phyloP scores from a whole-genome alignment of 2,797 vertebrate genomes.

The Clarias pachynema region DNA sequence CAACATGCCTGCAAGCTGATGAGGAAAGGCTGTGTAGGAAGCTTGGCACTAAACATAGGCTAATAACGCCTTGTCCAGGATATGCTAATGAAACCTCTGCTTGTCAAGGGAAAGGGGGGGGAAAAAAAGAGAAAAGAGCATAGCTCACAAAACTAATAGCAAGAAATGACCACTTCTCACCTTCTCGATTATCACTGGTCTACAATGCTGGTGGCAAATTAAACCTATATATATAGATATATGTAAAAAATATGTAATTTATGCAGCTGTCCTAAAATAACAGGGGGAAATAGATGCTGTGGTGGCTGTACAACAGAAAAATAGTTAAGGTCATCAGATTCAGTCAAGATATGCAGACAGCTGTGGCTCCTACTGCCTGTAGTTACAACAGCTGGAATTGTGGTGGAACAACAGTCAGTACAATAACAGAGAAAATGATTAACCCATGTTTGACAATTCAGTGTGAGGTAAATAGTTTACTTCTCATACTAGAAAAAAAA shows the following conservation, averaged over 20 bases:
- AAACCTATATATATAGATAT: neutral
- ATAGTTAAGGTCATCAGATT: conserved; percentile 69
- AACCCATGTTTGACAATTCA: neutral
- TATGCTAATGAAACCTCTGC: conserved; percentile 49
- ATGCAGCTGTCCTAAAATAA: conserved; percentile 64
- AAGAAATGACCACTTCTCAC: conserved; percentile 15
- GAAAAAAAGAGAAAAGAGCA: neutral
- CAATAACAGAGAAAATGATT: neutral
- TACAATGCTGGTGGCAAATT: conserved; percentile 13
- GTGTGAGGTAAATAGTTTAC: neutral
- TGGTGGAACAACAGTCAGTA: conserved; percentile 30
- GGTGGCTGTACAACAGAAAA: conserved; percentile 66
- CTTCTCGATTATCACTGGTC: neutral
- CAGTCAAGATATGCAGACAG: conserved; percentile 40
- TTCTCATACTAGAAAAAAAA: neutral
- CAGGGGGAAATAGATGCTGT: conserved; percentile 61
- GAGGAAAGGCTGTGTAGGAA: conserved; percentile 53
- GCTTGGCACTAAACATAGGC: conserved; percentile 55
- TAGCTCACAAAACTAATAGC: conserved; percentile 21
- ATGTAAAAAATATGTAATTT: conserved; percentile 23
- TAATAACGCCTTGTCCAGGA: conserved; percentile 39
- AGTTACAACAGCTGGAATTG: conserved; percentile 51
- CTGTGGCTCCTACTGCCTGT: conserved; percentile 43
- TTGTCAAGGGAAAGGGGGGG: conserved; percentile 24
- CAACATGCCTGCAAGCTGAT: conserved; percentile 47